Evolutionary conservation across 2,113 vertebrate genomes (phyloP).

Genomic region (Ahaetulla prasina): DNA sequence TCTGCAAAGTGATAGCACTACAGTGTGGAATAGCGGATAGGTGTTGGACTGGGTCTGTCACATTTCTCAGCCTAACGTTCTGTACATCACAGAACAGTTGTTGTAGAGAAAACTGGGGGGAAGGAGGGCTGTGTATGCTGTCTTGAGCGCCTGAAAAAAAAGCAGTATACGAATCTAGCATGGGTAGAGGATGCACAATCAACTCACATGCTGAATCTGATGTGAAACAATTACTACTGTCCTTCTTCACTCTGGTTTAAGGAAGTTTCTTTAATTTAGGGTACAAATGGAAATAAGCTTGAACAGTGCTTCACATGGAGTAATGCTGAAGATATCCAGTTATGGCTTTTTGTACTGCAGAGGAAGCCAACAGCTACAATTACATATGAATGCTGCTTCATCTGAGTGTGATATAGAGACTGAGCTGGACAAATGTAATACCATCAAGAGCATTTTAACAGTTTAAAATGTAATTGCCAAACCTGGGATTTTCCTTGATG

Average conservation of each 20-base stretch:
- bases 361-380: neutral
- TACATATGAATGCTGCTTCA: neutral
- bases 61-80: neutral
- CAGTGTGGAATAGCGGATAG: neutral
- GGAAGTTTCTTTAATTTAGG: neutral
- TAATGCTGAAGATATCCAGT: neutral
- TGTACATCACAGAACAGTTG: neutral
- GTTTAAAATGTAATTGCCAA: rapidly evolving
- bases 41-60: neutral
- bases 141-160: neutral
- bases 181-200: neutral
- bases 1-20: neutral
- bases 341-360: neutral
- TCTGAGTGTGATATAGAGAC: neutral
- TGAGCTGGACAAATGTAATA: rapidly evolving
- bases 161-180: neutral
- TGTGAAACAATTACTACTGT: neutral
- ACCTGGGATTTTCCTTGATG: rapidly evolving
- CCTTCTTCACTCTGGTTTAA: neutral
- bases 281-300: neutral
- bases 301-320: neutral
- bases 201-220: neutral
- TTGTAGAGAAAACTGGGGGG: neutral
- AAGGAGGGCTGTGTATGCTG: neutral
- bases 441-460: neutral